phyloP scores from a whole-genome alignment of 2,113 vertebrate species.

The Prietella phreatophila region DNA sequence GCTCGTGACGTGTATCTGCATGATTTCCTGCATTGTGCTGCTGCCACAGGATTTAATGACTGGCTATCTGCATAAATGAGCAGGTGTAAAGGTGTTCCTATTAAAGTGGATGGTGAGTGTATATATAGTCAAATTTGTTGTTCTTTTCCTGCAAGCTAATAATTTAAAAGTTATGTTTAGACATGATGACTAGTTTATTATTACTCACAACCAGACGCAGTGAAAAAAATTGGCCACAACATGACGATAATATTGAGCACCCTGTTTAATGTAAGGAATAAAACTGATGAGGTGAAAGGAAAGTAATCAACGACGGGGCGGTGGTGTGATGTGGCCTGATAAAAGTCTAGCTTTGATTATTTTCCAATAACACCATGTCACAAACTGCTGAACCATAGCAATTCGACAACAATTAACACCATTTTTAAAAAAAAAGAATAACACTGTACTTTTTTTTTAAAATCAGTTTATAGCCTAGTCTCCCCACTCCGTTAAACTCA shows the following conservation, averaged over 20 bases:
- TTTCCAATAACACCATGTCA: background rate
- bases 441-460: too few species aligned
- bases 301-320: background rate
- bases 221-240: background rate
- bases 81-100: too few species aligned
- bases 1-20: too few species aligned
- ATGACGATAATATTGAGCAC: background rate
- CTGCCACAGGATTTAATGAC: too few species aligned
- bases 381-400: background rate
- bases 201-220: background rate
- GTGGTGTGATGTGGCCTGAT: background rate
- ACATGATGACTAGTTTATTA: background rate
- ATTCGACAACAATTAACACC: background rate
- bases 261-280: background rate
- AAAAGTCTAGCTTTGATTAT: background rate
- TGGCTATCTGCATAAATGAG: too few species aligned
- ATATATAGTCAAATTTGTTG: background rate
- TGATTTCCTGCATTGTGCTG: too few species aligned
- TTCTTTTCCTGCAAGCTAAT: background rate
- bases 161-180: background rate
- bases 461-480: background rate
- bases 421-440: too few species aligned
- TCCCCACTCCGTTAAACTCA: background rate
- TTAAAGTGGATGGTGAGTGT: too few species aligned
- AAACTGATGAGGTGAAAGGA: background rate